Evolutionary conservation across 2,888 invertebrate species (phyloP).

Genomic region (Drosophila merina): DNA sequence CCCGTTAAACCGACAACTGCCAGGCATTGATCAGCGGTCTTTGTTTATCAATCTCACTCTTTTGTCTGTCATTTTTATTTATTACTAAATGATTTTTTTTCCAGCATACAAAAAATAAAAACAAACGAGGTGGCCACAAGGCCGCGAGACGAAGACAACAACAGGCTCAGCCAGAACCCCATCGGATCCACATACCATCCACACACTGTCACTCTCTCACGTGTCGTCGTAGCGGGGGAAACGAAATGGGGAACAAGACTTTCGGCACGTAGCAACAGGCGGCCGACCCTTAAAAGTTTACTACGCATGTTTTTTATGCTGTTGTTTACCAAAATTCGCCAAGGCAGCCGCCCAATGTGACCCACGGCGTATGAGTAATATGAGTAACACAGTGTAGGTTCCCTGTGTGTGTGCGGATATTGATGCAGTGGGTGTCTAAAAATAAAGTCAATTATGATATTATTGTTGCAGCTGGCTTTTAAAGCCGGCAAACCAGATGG

Average conservation of each 20-base stretch:
- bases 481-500: constrained; percentile 68
- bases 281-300: constrained; percentile 48
- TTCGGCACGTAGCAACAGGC: constrained; percentile 71
- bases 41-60: constrained; percentile 29
- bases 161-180: constrained; percentile 28
- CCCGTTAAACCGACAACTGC: constrained; percentile 21
- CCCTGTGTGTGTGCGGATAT: constrained; percentile 50
- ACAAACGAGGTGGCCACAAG: constrained; percentile 52
- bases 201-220: constrained; percentile 26
- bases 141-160: constrained; percentile 31
- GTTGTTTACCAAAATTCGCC: constrained; percentile 48
- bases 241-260: constrained; percentile 45
- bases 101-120: constrained; percentile 56
- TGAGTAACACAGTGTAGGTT: background rate
- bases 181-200: constrained; percentile 16
- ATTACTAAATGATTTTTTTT: constrained; percentile 44
- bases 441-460: constrained; percentile 70
- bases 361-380: constrained; percentile 26
- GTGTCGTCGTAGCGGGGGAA: constrained; percentile 14
- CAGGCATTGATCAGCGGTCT: constrained; percentile 29
- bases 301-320: constrained; percentile 58
- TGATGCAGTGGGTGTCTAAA: constrained; percentile 64
- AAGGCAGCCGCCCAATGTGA: constrained; percentile 32
- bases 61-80: constrained; percentile 16
- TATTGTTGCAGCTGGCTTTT: constrained; percentile 68